phyloP scores from a whole-genome alignment of 2,113 vertebrate genomes.

The Saguinus imperator region DNA sequence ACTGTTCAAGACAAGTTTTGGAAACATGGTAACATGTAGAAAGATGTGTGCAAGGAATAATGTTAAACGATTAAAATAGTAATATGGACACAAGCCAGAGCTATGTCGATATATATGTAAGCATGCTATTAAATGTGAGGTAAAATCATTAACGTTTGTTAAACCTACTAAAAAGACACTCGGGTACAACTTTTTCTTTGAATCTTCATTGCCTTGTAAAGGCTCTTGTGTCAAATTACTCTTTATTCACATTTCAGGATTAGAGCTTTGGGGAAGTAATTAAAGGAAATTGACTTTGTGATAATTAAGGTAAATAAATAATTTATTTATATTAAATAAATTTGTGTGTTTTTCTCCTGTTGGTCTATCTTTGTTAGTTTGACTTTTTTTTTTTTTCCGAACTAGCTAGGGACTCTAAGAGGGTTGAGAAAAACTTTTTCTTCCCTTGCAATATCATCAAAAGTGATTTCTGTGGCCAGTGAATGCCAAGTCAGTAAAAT shows the following conservation, averaged over 20 bases:
- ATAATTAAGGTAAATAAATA: not conserved
- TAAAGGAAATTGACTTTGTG: slow-evolving; percentile 16
- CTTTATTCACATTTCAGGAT: slow-evolving; percentile 49
- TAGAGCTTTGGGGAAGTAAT: slow-evolving; percentile 34
- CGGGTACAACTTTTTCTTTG: not conserved
- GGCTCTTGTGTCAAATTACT: slow-evolving; percentile 16
- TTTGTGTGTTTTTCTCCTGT: not conserved
- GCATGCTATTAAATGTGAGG: slow-evolving; percentile 16
- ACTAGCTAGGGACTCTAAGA: not conserved
- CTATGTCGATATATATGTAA: not conserved
- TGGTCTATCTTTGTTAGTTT: not conserved
- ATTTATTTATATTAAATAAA: not conserved
- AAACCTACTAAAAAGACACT: not conserved
- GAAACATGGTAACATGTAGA: not conserved
- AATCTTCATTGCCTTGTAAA: not conserved
- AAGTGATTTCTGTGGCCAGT: slow-evolving; percentile 7
- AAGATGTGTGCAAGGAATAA: not conserved
- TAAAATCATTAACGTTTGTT: not conserved
- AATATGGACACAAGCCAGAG: not conserved
- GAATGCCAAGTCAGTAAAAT: not conserved
- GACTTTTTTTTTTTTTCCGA: not conserved
- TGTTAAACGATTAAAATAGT: not conserved
- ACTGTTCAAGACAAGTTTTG: not conserved
- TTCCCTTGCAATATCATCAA: not conserved
- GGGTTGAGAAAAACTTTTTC: not conserved